A percentile compares a stretch with the other conserved stretches of the same genome.
Evolutionary conservation across 2,797 vertebrate genomes (phyloP).

Genomic region (Danio aesculapii): DNA sequence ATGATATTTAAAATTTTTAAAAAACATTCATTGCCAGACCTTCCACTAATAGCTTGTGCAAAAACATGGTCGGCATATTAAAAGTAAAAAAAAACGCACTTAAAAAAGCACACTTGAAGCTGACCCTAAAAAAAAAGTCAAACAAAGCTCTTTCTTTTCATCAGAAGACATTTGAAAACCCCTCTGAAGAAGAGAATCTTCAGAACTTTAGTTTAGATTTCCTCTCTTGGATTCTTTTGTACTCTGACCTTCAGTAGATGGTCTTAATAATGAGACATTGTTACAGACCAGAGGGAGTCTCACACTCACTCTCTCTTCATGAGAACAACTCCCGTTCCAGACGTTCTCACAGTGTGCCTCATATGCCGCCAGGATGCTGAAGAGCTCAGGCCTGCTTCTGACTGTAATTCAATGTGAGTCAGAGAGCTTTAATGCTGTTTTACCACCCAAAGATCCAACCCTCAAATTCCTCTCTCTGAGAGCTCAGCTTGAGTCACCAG

Average conservation of each 20-base stretch:
- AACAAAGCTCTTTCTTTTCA: background rate
- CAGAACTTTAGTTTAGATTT: background rate
- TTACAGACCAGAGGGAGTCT: background rate
- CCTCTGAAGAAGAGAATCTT: background rate
- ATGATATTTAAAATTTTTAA: too few species aligned
- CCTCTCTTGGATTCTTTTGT: background rate
- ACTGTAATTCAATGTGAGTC: slow-evolving; percentile 53
- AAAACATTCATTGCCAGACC: too few species aligned
- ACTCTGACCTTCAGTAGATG: background rate
- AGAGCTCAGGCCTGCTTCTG: slow-evolving; percentile 38
- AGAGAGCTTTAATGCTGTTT: slow-evolving; percentile 40
- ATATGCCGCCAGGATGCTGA: slow-evolving; percentile 13
- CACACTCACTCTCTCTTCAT: slow-evolving; percentile 6
- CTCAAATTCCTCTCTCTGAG: slow-evolving; percentile 29
- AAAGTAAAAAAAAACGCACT: too few species aligned
- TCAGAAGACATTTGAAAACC: background rate
- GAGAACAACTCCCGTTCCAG: slow-evolving; percentile 19
- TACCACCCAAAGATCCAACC: slow-evolving; percentile 22
- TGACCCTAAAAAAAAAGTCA: background rate
- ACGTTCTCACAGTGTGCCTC: slow-evolving; percentile 29
- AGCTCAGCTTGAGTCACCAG: slow-evolving; percentile 34
- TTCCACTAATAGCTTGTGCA: too few species aligned
- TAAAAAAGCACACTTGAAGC: background rate
- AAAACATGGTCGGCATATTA: too few species aligned
- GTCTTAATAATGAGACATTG: slow-evolving; percentile 12